Percentiles rank a stretch among this genome's conserved stretches.
phyloP scores from a whole-genome alignment of 2,888 invertebrate genomes.

The Agrilus cyanescens region DNA sequence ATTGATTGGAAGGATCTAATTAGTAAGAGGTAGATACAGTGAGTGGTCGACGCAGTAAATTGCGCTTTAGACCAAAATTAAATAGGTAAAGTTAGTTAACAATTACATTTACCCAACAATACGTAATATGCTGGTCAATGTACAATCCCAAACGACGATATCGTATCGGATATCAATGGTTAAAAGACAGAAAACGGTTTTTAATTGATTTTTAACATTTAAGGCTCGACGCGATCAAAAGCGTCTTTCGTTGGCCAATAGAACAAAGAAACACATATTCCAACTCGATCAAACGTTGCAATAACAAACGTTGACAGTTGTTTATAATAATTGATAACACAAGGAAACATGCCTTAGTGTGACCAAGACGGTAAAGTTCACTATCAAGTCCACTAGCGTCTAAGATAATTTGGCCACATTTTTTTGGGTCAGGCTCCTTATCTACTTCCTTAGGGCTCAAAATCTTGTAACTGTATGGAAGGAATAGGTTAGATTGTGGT shows the following conservation, averaged over 20 bases:
- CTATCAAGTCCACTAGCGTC: constrained; percentile 72
- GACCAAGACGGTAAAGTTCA: constrained; percentile 93
- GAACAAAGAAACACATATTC: no score
- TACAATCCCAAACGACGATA: no score
- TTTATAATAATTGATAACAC: neutral
- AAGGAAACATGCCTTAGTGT: constrained; percentile 84
- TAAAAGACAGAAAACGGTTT: neutral
- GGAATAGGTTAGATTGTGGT: constrained; percentile 2
- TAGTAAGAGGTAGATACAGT: no score
- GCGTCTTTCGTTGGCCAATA: no score
- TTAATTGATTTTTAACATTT: neutral
- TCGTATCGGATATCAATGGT: neutral
- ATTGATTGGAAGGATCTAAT: no score
- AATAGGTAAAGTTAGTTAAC: no score
- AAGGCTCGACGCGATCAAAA: no score
- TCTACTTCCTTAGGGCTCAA: constrained; percentile 83
- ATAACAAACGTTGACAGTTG: neutral
- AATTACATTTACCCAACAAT: no score
- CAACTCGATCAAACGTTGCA: no score
- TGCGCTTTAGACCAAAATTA: no score
- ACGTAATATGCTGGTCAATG: no score
- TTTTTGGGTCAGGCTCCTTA: constrained; percentile 66
- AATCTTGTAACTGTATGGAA: constrained; percentile 86
- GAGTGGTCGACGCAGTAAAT: no score
- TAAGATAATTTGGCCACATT: constrained; percentile 72